These are phyloP conservation scores for Pluvialis apricaria DNA, from an alignment of 2,113 vertebrate species.

Conservation along the genomic window DNA sequence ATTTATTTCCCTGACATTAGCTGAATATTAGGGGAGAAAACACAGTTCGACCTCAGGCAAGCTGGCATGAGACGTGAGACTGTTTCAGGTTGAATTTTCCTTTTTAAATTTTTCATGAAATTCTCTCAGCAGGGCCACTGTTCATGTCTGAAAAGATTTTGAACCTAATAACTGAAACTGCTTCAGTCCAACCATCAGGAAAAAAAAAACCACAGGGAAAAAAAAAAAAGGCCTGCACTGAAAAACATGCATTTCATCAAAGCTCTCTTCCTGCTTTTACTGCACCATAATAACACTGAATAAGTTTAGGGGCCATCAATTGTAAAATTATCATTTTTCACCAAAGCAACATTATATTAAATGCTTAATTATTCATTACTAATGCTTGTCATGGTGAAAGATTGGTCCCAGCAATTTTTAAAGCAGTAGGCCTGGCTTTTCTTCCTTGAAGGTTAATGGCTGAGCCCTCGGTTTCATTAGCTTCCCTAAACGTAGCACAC, in stretches of 20 bases:
- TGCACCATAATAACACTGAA: slow-evolving; percentile 75
- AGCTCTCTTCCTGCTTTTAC: slow-evolving; percentile 68
- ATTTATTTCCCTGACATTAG: slow-evolving; percentile 84
- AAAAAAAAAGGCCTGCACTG: neutral
- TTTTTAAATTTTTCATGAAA: slow-evolving; percentile 93
- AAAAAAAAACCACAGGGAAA: neutral
- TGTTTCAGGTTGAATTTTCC: slow-evolving; percentile 83
- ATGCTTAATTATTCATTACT: slow-evolving; percentile 97
- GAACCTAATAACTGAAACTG: slow-evolving; percentile 80
- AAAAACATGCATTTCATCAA: slow-evolving; percentile 81
- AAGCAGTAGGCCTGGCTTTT: slow-evolving; percentile 79
- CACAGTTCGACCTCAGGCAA: slow-evolving; percentile 76
- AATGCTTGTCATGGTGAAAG: slow-evolving; percentile 90
- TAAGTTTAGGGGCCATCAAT: slow-evolving; percentile 84
- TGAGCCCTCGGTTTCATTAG: slow-evolving; percentile 79
- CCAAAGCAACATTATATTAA: slow-evolving; percentile 88
- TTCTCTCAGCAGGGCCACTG: slow-evolving; percentile 83
- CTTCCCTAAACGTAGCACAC: slow-evolving; percentile 72
- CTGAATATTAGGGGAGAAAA: slow-evolving; percentile 74
- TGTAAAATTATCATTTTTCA: slow-evolving; percentile 91
- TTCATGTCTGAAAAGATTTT: slow-evolving; percentile 82
- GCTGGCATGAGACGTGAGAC: slow-evolving; percentile 69
- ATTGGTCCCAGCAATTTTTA: slow-evolving; percentile 83
- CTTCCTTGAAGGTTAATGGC: slow-evolving; percentile 89
- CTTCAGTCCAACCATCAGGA: slow-evolving; percentile 74